Evolutionary conservation across 1,140 invertebrate species (phyloP).

Genomic region (Prorops nasuta): DNA sequence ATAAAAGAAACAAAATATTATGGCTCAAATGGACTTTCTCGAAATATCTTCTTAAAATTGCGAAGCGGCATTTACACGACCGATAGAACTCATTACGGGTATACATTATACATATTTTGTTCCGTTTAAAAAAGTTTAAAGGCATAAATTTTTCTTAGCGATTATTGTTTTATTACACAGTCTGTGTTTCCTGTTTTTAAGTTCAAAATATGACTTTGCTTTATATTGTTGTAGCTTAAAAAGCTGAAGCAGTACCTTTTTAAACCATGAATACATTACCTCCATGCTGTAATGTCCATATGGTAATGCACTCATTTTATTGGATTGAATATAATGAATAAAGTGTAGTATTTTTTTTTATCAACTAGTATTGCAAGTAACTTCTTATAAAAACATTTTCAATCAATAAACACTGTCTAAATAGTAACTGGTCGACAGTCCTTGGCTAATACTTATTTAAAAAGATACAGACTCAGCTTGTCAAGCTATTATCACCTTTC

Average conservation of each 20-base stretch:
- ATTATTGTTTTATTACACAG: constrained; percentile 45
- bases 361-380: constrained; percentile 1
- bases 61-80: constrained; percentile 32
- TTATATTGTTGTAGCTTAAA: constrained; percentile 38
- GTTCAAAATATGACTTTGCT: constrained; percentile 46
- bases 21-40: constrained; percentile 27
- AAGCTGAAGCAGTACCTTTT: constrained; percentile 31
- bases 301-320: neutral
- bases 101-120: constrained; percentile 18
- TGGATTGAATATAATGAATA: neutral
- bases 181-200: constrained; percentile 37
- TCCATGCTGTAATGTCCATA: neutral
- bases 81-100: constrained; percentile 29
- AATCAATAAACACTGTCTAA: neutral
- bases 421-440: neutral
- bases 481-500: constrained; percentile 29
- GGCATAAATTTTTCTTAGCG: constrained; percentile 37
- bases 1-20: neutral
- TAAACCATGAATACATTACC: constrained; percentile 5
- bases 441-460: constrained; percentile 20
- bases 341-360: constrained; percentile 1
- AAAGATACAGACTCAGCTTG: constrained; percentile 36
- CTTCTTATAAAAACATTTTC: neutral
- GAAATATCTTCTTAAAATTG: constrained; percentile 9
- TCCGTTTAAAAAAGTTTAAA: constrained; percentile 41